A percentile compares a stretch with the other conserved stretches of the same genome.
phyloP scores from a whole-genome alignment of 2,797 vertebrate species.

The Tiaroga cobitis region DNA sequence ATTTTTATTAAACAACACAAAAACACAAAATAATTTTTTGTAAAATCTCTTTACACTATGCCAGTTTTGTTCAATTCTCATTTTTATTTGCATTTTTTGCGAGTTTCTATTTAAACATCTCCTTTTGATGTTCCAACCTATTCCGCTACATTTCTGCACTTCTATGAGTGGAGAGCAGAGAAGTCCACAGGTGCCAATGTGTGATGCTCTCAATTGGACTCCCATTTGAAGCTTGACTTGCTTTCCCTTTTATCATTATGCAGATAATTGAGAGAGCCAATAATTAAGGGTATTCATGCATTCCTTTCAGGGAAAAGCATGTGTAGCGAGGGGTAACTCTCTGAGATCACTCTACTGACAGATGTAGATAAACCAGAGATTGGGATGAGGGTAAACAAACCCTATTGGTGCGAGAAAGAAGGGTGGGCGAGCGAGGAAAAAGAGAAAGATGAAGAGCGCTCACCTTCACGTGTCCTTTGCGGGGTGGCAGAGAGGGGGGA shows the following conservation, averaged over 20 bases:
- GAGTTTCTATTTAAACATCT: background rate
- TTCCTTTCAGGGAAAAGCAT: conserved; percentile 58
- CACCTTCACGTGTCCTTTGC: conserved; percentile 59
- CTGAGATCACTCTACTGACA: conserved; percentile 57
- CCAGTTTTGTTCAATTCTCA: background rate
- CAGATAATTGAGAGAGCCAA: conserved; percentile 58
- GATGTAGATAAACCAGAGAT: conserved; percentile 58
- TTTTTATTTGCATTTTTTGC: background rate
- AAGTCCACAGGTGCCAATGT: conserved; percentile 24
- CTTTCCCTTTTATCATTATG: conserved; percentile 49
- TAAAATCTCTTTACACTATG: background rate
- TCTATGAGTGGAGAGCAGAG: background rate
- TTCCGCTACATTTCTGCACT: background rate
- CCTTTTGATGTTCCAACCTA: background rate
- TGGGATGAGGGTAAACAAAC: conserved; percentile 49
- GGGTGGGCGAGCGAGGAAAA: conserved; percentile 52
- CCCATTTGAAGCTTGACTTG: conserved; percentile 26
- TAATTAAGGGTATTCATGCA: conserved; percentile 64
- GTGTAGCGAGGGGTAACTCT: conserved; percentile 57
- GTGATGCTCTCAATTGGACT: conserved; percentile 34
- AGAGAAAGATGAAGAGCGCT: conserved; percentile 52
- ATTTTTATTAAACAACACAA: background rate
- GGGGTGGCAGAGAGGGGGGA: conserved; percentile 37
- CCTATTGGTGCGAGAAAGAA: conserved; percentile 45
- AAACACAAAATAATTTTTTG: background rate